Conservation (phyloP, 2,113 vertebrate genomes). For the Lates calcarifer region DNA sequence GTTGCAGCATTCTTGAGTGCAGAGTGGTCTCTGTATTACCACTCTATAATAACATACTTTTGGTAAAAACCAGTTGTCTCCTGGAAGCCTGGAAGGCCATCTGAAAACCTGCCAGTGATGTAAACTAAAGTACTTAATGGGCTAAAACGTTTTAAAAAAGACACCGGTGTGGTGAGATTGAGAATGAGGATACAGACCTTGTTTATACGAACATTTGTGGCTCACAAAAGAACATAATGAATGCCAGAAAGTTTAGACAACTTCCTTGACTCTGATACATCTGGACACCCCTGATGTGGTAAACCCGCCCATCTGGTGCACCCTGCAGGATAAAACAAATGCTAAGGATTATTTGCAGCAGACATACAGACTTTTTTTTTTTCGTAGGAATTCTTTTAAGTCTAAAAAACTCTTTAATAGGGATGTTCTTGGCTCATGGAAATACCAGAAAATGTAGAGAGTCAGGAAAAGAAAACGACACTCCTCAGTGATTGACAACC, state of each 20-base stretch:
- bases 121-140: neutral
- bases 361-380: neutral
- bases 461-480: neutral
- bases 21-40: neutral
- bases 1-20: neutral
- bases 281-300: conserved; percentile 42
- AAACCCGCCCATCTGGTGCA: conserved; percentile 37
- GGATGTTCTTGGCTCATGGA: conserved; percentile 9
- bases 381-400: conserved; percentile 1
- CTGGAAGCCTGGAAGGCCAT: neutral
- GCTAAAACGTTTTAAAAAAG: neutral
- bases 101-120: conserved; percentile 4
- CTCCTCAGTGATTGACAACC: conserved; percentile 26
- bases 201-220: conserved; percentile 4
- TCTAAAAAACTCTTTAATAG: neutral
- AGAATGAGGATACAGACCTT: neutral
- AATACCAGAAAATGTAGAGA: conserved; percentile 10
- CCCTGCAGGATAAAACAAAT: conserved; percentile 42
- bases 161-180: neutral
- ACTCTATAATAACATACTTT: neutral
- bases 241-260: conserved; percentile 42
- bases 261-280: conserved; percentile 25
- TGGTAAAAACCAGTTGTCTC: neutral
- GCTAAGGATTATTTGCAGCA: conserved; percentile 14
- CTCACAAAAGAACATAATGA: conserved; percentile 24